Evolutionary conservation across 1,140 invertebrate genomes (phyloP).

Genomic region (Monomorium pharaonis): DNA sequence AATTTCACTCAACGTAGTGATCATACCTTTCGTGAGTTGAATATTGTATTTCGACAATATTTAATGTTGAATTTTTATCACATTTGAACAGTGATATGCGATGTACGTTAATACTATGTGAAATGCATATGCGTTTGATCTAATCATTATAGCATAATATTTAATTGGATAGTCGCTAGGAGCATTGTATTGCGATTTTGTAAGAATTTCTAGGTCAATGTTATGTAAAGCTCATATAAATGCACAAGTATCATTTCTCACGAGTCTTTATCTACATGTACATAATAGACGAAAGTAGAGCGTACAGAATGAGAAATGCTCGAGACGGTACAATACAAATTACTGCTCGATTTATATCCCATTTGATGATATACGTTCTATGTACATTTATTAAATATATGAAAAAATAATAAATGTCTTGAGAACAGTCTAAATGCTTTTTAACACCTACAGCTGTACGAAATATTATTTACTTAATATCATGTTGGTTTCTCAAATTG

Average conservation of each 20-base stretch:
- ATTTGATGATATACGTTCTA: slow-evolving; percentile 67
- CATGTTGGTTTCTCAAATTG: background rate
- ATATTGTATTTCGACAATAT: background rate
- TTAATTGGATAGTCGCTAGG: slow-evolving; percentile 34
- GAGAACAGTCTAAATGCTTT: slow-evolving; percentile 36
- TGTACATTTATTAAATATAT: slow-evolving; percentile 73
- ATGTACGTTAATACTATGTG: slow-evolving; percentile 33
- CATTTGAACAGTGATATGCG: slow-evolving; percentile 4
- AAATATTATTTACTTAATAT: background rate
- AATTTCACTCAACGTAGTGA: background rate
- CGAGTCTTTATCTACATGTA: slow-evolving; percentile 55
- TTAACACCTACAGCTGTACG: background rate
- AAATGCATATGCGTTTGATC: background rate
- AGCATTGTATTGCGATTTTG: slow-evolving; percentile 19
- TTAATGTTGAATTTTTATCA: slow-evolving; percentile 15
- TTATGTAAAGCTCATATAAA: slow-evolving; percentile 56
- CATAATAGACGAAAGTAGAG: slow-evolving; percentile 57
- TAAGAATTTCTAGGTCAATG: slow-evolving; percentile 43
- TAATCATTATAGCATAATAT: slow-evolving; percentile 37
- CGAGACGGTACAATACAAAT: slow-evolving; percentile 68
- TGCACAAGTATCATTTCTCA: slow-evolving; percentile 50
- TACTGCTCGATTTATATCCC: slow-evolving; percentile 68
- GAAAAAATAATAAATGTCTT: slow-evolving; percentile 68
- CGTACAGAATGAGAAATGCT: slow-evolving; percentile 41
- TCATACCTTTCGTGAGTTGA: background rate